Base-by-base conservation (phyloP, 2,888 invertebrate genomes). In the Rotaria magnacalcarata region DNA sequence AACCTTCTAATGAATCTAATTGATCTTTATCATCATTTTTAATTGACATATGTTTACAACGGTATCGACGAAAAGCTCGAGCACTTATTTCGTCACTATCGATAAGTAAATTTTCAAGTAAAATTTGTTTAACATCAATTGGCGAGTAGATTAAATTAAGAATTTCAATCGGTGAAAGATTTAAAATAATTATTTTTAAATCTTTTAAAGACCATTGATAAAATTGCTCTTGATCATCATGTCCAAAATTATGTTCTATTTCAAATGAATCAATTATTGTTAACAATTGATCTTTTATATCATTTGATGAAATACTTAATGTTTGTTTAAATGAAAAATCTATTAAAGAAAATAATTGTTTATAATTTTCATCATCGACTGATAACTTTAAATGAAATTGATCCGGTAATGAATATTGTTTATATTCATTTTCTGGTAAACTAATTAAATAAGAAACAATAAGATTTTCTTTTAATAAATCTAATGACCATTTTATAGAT, bases 31-130 rank as follows among this genome's bases (percentile, higher is more conserved):
- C 43, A 14, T 80, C 47, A 47, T 0, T 19, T 80, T 80, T 80
- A 19, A 47, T 80, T 47, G 80, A 80, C 47, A 80, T 80, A n/a
- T 80, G 80, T 80, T 80, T 80, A 47, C 80, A 80, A 47, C 80
- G 43, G n/a, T 24, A 47, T 24, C 80, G 80, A 47, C 80, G 80
- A 80, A 80, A 80, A 4, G 47, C 80, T 47, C 80, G 43, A 11
- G 47, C 47, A 80, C 47, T 80, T 5, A 80, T n/a, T 47, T 80
- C 80, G 11, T 43, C 47, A 47, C 47, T 47, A 3, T 47, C 47
- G 16, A 80, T 80, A n/a, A 80, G 43, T 34, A 67, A 27, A 21
- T 80, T 24, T 80, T 80, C 21, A 10, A 47, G 19, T 47, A 21
- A n/a, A 47, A 80, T n/a, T n/a, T 19, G 1, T 80, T 43, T n/a